Percentiles rank a stretch among this genome's conserved stretches.
Evolutionary conservation across 2,797 vertebrate genomes (phyloP).

Genomic region (Lerista edwardsae): DNA sequence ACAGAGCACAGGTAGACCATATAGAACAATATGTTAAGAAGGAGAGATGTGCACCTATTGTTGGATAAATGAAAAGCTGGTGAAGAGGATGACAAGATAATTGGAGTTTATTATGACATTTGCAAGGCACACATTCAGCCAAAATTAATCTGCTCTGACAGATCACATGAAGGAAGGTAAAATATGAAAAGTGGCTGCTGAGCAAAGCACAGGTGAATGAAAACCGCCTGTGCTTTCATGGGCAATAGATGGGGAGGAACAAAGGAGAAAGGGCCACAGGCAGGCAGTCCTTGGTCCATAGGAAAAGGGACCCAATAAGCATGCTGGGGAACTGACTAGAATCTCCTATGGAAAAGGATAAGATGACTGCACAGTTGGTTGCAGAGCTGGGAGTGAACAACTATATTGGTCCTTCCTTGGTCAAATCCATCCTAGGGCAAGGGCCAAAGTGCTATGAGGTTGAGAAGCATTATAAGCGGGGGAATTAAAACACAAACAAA

Average conservation of each 20-base stretch:
- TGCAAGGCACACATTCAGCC: not conserved
- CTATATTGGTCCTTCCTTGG: not conserved
- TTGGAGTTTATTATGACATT: slow-evolving; percentile 19
- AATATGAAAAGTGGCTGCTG: not conserved
- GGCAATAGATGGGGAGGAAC: not conserved
- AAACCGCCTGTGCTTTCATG: not conserved
- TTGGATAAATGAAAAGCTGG: slow-evolving; percentile 2
- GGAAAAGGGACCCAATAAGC: not conserved
- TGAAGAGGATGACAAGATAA: slow-evolving; percentile 4
- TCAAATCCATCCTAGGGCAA: not conserved
- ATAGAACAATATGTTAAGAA: not conserved
- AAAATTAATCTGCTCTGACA: slow-evolving; percentile 26
- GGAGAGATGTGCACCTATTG: not conserved
- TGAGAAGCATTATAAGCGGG: not conserved
- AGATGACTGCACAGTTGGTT: not conserved
- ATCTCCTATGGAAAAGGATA: not conserved
- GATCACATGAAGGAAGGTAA: not conserved
- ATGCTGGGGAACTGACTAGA: not conserved
- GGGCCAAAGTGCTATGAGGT: not conserved
- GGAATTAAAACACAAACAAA: not conserved
- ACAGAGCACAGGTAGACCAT: not conserved
- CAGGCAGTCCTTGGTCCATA: not conserved
- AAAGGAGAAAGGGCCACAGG: not conserved
- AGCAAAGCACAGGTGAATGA: not conserved
- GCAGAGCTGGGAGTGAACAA: not conserved